Base-by-base conservation (phyloP, 2,113 vertebrate genomes). In the Peromyscus californicus region DNA sequence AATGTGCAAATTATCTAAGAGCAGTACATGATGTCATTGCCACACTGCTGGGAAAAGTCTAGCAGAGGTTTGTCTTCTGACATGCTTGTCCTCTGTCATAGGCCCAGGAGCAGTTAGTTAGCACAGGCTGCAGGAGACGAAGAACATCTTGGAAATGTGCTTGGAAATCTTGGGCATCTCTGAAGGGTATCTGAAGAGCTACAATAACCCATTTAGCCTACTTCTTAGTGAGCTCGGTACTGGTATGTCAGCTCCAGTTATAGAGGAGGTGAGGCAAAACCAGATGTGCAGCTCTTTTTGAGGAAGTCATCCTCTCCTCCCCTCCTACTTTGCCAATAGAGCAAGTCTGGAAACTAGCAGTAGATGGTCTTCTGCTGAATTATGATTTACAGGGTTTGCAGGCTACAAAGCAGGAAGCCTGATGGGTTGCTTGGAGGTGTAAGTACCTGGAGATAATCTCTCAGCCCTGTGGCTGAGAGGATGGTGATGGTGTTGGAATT, bases 1-100 rank as follows among this genome's bases (percentile, higher is more conserved):
- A 97, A 97, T 96, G 96, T 96, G 92, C 94, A 98, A 97, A 98
- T 97, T 94, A 96, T 96, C 95, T 94, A 93, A 96, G 97, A 97
- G 95, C 61, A 95, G 95, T 63, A 36, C 74, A 96, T 96, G 96
- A 98, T 97, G 96, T 97, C 96, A 97, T 80, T 96, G 93, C 59
- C 70, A 91, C 78, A 29, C 45, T 76, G 95, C 91, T 89, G 82
- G 94, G 93, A 80, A 95, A 91, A 96, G 93, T 88, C 91, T 80
- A 45, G 74, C 74, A 93, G 96, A 95, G 76, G 63, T 85, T 91
- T 79, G 33, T 93, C 90, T 94, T 79, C 94, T 93, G 95, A 79
- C 82, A 90, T 88, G 85, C 91, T 79, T 84, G 94, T 93, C 95
- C 95, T 96, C 88, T 84, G 84, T 48, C 69, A 19, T 54, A 42